These are phyloP conservation scores for Pseudochromis fuscus DNA, from an alignment of 2,797 vertebrate species.

Conservation along the genomic window DNA sequence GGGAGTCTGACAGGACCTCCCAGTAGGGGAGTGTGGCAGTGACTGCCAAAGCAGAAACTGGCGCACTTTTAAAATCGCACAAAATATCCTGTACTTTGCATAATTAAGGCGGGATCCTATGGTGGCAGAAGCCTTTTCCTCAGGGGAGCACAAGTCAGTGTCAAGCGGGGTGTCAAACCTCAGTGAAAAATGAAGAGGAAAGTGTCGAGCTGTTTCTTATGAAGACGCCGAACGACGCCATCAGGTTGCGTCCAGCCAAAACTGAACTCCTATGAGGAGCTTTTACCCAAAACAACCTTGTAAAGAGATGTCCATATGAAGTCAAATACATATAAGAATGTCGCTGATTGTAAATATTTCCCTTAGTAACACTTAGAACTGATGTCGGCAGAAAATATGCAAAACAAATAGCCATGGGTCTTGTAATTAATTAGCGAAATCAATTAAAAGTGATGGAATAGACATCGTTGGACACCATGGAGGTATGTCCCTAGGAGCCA, in stretches of 20 bases:
- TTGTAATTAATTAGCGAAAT: constrained; percentile 76
- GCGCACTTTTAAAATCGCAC: constrained; percentile 84
- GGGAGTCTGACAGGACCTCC: constrained; percentile 84
- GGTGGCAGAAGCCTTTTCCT: constrained; percentile 80
- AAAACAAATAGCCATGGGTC: constrained; percentile 56
- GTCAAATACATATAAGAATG: constrained; percentile 10
- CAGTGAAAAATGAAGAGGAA: constrained; percentile 77
- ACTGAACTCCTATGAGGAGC: constrained; percentile 9
- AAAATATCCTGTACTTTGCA: constrained; percentile 88
- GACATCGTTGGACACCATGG: constrained; percentile 60
- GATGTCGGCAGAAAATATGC: constrained; percentile 41
- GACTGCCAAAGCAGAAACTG: constrained; percentile 83
- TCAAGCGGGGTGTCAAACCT: constrained; percentile 82
- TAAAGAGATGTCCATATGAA: constrained; percentile 15
- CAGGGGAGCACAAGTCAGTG: constrained; percentile 79
- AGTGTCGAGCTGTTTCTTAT: constrained; percentile 70
- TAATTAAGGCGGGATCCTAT: constrained; percentile 87
- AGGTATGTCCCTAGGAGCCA: constrained; percentile 61
- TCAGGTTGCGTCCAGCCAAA: constrained; percentile 54
- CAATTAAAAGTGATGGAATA: constrained; percentile 71
- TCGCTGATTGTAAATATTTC: constrained; percentile 16
- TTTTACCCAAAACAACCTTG: constrained; percentile 25
- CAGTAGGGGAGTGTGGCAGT: constrained; percentile 82
- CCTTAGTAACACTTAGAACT: constrained; percentile 19
- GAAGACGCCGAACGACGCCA: constrained; percentile 60